Conservation (phyloP, 2,797 vertebrate species). For the Taenioides sp. region DNA sequence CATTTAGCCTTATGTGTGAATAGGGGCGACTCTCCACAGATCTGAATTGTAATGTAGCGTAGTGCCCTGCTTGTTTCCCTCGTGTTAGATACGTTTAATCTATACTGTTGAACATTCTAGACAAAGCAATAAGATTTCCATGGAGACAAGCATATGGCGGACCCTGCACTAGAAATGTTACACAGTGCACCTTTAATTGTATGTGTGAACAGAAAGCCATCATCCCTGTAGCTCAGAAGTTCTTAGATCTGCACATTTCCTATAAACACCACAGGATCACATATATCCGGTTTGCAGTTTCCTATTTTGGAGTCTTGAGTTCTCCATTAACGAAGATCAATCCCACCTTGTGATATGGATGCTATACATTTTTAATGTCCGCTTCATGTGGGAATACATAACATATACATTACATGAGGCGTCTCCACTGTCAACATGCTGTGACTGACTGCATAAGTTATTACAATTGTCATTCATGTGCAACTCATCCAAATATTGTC, state of each 20-base stretch:
- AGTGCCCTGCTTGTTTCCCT: no score
- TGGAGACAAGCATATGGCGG: no score
- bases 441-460: neutral
- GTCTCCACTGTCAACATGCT: neutral
- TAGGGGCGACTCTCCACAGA: no score
- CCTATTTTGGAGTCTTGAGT: slow-evolving; percentile 38
- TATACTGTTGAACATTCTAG: no score
- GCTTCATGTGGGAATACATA: slow-evolving; percentile 21
- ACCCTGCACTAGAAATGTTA: no score
- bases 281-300: slow-evolving; percentile 52
- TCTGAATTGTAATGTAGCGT: no score
- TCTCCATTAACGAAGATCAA: slow-evolving; percentile 55
- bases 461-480: neutral
- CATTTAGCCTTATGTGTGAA: no score
- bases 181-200: neutral
- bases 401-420: slow-evolving; percentile 6
- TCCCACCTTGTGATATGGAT: slow-evolving; percentile 6
- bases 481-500: neutral
- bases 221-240: neutral
- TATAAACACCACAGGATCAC: slow-evolving; percentile 38
- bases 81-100: no score
- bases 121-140: no score
- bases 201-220: neutral
- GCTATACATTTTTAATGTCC: slow-evolving; percentile 53
- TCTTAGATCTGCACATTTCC: slow-evolving; percentile 23